Evolutionary conservation across 1,140 invertebrate species (phyloP).

Genomic region (Thaumetopoea pityocampa): DNA sequence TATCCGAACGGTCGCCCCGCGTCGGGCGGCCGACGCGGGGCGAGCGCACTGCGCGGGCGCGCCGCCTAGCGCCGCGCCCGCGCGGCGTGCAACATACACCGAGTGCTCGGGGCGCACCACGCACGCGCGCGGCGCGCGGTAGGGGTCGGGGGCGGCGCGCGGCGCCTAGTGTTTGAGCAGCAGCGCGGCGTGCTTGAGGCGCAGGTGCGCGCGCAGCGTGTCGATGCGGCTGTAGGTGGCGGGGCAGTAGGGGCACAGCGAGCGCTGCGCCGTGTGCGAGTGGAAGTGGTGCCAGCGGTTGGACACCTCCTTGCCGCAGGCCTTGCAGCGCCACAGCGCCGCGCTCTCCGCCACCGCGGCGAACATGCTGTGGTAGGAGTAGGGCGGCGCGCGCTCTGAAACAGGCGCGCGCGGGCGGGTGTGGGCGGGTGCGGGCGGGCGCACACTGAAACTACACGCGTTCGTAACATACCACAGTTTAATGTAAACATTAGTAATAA

Average conservation of each 20-base stretch:
- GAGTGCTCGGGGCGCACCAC: slow-evolving; percentile 9
- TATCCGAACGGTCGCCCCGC: no score
- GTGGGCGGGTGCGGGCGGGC: slow-evolving; percentile 50
- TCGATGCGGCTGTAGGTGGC: slow-evolving; percentile 91
- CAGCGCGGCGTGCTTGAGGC: slow-evolving; percentile 82
- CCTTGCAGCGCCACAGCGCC: slow-evolving; percentile 85
- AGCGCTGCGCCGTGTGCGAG: slow-evolving; percentile 86
- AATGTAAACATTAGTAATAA: slow-evolving; percentile 79
- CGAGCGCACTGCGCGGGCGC: no score
- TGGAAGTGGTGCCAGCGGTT: slow-evolving; percentile 92
- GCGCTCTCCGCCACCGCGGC: slow-evolving; percentile 81
- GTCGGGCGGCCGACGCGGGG: no score
- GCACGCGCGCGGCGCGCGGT: slow-evolving; percentile 23
- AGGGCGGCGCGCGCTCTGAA: slow-evolving; percentile 70
- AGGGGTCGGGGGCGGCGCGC: slow-evolving; percentile 34
- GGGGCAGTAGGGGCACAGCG: slow-evolving; percentile 88
- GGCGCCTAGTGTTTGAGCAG: slow-evolving; percentile 68
- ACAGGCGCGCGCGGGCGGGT: slow-evolving; percentile 35
- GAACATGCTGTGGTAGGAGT: slow-evolving; percentile 89
- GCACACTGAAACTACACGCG: slow-evolving; percentile 73
- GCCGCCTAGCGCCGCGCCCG: no score
- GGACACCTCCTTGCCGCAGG: slow-evolving; percentile 89
- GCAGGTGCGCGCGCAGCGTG: slow-evolving; percentile 85
- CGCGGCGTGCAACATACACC: no score
- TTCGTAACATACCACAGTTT: slow-evolving; percentile 78